These are phyloP conservation scores for Columbina picui DNA, from an alignment of 2,113 vertebrate species.

Conservation along the genomic window DNA sequence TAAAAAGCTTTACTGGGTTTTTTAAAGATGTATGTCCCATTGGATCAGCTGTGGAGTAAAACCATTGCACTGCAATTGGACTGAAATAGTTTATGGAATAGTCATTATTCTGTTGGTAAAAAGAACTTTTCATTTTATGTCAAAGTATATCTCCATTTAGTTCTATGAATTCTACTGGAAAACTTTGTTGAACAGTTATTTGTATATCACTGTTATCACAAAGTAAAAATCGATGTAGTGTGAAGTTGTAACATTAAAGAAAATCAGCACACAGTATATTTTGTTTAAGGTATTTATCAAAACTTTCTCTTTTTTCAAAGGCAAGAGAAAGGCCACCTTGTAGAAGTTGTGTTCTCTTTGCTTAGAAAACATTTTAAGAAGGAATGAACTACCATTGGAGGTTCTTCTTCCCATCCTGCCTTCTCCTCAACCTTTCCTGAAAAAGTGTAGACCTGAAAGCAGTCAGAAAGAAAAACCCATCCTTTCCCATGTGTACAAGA, in stretches of 20 bases:
- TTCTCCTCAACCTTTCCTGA: rapidly evolving
- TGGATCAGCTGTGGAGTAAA: not conserved
- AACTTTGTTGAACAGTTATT: not conserved
- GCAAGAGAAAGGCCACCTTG: not conserved
- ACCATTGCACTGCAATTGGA: not conserved
- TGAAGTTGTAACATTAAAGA: not conserved
- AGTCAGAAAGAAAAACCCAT: not conserved
- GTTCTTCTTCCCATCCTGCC: not conserved
- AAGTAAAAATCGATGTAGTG: not conserved
- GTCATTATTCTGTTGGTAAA: not conserved
- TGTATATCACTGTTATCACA: not conserved
- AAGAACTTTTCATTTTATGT: not conserved
- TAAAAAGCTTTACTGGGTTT: not conserved
- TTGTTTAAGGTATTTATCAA: not conserved
- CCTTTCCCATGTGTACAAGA: rapidly evolving
- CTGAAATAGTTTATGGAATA: not conserved
- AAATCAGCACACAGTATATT: not conserved
- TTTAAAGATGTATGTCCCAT: not conserved
- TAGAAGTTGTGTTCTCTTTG: not conserved
- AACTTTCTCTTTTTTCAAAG: not conserved
- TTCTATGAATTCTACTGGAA: not conserved
- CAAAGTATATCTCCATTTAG: not conserved
- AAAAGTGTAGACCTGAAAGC: not conserved
- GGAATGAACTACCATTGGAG: not conserved
- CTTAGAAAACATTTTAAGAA: not conserved